Evolutionary conservation across 2,797 vertebrate species (phyloP).

Genomic region (Rhincodon typus): DNA sequence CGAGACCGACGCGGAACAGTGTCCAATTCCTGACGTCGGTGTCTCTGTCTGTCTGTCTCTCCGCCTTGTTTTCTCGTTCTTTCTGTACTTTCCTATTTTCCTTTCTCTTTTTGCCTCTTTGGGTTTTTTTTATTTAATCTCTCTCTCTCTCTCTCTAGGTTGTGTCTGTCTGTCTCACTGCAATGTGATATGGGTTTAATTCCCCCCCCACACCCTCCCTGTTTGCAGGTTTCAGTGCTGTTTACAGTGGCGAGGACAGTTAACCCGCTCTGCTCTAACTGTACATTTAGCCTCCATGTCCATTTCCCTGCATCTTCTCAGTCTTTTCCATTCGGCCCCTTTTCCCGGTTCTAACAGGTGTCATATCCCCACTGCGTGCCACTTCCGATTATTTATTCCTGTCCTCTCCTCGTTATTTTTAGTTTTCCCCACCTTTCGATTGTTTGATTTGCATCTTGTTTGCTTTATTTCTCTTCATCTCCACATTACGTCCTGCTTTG

Average conservation of each 20-base stretch:
- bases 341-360: neutral
- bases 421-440: neutral
- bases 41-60: neutral
- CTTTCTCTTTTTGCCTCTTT: neutral
- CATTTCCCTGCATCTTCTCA: neutral
- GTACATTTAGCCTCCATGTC: neutral
- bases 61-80: neutral
- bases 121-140: neutral
- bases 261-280: neutral
- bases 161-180: neutral
- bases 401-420: neutral
- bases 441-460: neutral
- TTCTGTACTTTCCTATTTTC: neutral
- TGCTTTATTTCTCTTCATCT: neutral
- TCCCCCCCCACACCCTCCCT: neutral
- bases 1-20: neutral
- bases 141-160: neutral
- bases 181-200: neutral
- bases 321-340: neutral
- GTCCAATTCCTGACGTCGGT: neutral
- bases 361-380: neutral
- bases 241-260: neutral
- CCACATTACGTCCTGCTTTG: neutral
- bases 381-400: neutral
- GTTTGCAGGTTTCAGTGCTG: neutral